Evolutionary conservation across 2,113 vertebrate genomes (phyloP), one percentile per base, ranked within the genome.

Genomic region (Syrrhaptes paradoxus): DNA sequence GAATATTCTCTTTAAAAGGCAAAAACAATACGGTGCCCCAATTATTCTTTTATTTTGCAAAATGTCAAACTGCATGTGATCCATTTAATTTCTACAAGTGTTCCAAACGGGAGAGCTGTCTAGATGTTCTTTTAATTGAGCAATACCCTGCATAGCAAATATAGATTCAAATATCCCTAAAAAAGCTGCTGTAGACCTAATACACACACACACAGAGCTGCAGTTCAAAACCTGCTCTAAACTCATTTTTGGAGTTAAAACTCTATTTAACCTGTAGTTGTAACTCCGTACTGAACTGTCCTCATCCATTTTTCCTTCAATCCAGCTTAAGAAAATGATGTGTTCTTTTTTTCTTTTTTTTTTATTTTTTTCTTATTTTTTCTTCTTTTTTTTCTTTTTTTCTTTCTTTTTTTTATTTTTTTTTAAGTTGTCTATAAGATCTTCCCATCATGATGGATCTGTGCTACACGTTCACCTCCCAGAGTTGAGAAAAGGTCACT

Each of bases 51-150:
- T 97, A 97, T 98, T 98, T 97, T 97, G 90, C 91, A 97, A 98
- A 98, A 98, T 98, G 98, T 98, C 98, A 98, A 98, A 94, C 97
- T 96, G 97, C 97, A 96, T 96, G 97, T 94, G 97, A 98, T 98
- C 97, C 97, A 97, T 98, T 98, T 98, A 98, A 98, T 98, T 98
- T 97, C 98, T 97, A 96, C 97, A 96, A 97, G 97, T 97, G 97
- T 97, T 98, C 97, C 94, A 97, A 98, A 96, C 4, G 71, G 63
- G 96, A 97, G 97, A 96, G 95, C 96, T 97, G 96, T 97, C 89
- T 96, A 91, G 91, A 97, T 89, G 74, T 92, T 97, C 87, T 79
- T 97, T 94, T 96, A 96, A 96, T 96, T 94, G 95, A 96, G 82
- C 66, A 93, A 95, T 87, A 91, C 67, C 88, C 95, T 95, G 89